Percentiles rank a stretch among this genome's conserved stretches.
Conservation (phyloP, 2,113 vertebrate genomes). For the Capricornis sumatraensis region DNA sequence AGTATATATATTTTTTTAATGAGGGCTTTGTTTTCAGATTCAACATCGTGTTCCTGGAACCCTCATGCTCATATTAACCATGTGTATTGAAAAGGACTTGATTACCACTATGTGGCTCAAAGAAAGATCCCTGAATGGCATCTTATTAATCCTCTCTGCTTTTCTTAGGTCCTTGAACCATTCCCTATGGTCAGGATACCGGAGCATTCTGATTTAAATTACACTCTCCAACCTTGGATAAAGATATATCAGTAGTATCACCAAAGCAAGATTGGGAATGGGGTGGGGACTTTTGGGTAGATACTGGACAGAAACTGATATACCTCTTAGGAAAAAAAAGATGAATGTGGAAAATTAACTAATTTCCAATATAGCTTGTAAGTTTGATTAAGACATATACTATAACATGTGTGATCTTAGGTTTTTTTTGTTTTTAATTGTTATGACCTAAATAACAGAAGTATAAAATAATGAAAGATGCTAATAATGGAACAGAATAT, state of each 20-base stretch:
- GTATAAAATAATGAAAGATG: not conserved
- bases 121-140: not conserved
- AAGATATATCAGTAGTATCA: not conserved
- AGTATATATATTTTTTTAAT: not conserved
- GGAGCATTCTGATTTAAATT: not conserved
- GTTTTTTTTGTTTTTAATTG: not conserved
- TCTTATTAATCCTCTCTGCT: fast-evolving
- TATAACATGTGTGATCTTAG: not conserved
- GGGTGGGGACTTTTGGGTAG: fast-evolving
- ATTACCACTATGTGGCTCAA: not conserved
- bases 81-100: not conserved
- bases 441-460: not conserved
- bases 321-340: not conserved
- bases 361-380: not conserved
- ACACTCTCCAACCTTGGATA: not conserved
- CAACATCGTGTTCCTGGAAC: not conserved
- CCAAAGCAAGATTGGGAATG: not conserved
- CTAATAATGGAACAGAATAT: not conserved
- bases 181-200: not conserved
- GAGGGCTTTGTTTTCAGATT: not conserved
- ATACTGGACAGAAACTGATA: not conserved
- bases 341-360: not conserved
- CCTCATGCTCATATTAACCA: not conserved
- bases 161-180: not conserved
- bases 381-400: not conserved